Conservation (phyloP, 2,113 vertebrate species). For the Proterorhinus semilunaris region DNA sequence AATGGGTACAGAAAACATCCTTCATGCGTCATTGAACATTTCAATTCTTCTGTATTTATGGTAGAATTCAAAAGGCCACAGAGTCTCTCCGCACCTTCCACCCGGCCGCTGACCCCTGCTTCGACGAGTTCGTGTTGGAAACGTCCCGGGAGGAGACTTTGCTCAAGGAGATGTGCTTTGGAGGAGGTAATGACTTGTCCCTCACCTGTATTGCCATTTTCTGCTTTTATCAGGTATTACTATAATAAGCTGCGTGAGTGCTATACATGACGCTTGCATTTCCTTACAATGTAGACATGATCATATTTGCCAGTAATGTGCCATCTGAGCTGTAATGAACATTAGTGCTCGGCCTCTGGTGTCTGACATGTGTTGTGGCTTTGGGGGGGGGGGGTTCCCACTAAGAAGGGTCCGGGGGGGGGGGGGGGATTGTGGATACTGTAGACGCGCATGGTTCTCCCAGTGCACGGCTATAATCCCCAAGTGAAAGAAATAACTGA, state of each 20-base stretch:
- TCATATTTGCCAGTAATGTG: neutral
- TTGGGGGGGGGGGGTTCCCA: neutral
- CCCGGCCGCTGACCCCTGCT: constrained; percentile 86
- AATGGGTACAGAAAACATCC: neutral
- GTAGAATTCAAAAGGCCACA: constrained; percentile 93
- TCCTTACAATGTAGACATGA: constrained; percentile 2
- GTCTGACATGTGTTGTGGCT: neutral
- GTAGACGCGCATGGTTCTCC: neutral
- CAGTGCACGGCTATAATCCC: neutral
- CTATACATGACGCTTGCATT: neutral
- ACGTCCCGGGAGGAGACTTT: constrained; percentile 84
- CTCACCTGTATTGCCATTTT: neutral
- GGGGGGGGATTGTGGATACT: neutral
- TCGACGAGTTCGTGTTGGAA: constrained; percentile 91
- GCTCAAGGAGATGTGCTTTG: constrained; percentile 87
- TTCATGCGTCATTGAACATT: neutral
- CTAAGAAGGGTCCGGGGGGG: neutral
- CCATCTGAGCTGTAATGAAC: neutral
- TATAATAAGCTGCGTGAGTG: too few relatives aligned
- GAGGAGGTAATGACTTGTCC: constrained; percentile 74
- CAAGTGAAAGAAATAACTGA: constrained; percentile 17
- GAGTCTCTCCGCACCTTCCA: constrained; percentile 91
- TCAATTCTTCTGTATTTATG: constrained; percentile 4
- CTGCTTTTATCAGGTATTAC: too few relatives aligned
- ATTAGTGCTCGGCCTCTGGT: neutral